Percentiles rank a stretch among this genome's conserved stretches.
phyloP scores from a whole-genome alignment of 2,797 vertebrate species.

The Choloepus didactylus region DNA sequence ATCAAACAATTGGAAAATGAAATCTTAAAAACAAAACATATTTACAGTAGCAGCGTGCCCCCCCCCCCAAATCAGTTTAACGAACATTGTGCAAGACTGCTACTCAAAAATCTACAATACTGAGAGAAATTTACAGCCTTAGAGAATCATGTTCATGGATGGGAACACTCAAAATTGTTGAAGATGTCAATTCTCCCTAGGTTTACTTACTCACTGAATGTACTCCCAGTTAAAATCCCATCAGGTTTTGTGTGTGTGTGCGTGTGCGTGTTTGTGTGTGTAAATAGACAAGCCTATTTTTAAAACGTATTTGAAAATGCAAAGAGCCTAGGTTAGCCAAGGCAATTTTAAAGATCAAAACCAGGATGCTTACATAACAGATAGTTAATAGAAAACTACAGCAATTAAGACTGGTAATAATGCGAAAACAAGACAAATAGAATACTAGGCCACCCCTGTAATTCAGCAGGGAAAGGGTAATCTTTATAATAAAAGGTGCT shows the following conservation, averaged over 20 bases:
- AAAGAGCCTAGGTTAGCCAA: background rate
- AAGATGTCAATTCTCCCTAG: background rate
- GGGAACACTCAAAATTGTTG: background rate
- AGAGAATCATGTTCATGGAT: background rate
- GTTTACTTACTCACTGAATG: background rate
- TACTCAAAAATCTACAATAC: background rate
- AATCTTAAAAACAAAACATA: background rate
- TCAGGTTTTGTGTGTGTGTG: background rate
- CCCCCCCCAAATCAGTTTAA: background rate
- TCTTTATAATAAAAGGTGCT: background rate
- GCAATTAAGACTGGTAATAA: background rate
- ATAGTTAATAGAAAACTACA: background rate
- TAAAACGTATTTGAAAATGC: too few relatives aligned
- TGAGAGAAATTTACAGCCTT: background rate
- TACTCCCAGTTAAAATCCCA: background rate
- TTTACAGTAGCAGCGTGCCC: background rate
- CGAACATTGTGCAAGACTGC: background rate
- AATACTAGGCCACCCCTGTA: background rate
- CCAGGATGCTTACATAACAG: background rate
- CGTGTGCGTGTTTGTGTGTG: too few relatives aligned
- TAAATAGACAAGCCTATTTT: too few relatives aligned
- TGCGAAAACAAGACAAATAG: background rate
- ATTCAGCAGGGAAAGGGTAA: background rate
- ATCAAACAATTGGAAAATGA: background rate
- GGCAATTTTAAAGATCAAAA: background rate